phyloP scores from a whole-genome alignment of 2,113 vertebrate species.

The Mirounga angustirostris region DNA sequence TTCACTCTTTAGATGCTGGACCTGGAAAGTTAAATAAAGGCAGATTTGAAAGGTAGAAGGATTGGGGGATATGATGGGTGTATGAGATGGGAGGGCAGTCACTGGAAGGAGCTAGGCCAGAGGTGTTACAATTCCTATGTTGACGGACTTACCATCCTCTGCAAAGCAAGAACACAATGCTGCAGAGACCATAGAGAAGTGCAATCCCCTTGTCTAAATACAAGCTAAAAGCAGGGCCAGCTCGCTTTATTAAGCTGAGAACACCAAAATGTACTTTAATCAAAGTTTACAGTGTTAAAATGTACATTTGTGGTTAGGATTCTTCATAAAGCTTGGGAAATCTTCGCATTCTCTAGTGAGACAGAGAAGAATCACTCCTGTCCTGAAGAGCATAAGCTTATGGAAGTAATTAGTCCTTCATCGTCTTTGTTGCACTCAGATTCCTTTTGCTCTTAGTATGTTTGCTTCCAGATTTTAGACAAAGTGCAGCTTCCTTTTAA shows the following conservation, averaged over 20 bases:
- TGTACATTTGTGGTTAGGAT: not conserved
- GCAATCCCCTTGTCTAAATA: not conserved
- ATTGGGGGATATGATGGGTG: accelerated
- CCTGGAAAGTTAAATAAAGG: not conserved
- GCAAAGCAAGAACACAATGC: not conserved
- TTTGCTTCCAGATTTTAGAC: not conserved
- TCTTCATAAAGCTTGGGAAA: not conserved
- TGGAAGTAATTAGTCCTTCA: not conserved
- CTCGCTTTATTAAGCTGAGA: not conserved
- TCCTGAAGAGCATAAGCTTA: not conserved
- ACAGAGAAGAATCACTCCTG: not conserved
- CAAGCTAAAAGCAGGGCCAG: not conserved
- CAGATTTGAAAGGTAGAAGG: not conserved
- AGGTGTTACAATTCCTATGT: not conserved
- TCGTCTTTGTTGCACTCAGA: not conserved
- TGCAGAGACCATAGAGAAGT: not conserved
- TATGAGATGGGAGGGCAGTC: accelerated
- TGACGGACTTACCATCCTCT: not conserved
- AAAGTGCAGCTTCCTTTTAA: not conserved
- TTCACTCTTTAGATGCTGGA: not conserved
- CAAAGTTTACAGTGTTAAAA: not conserved
- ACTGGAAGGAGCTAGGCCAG: not conserved
- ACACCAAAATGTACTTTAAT: not conserved
- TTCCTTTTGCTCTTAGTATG: not conserved
- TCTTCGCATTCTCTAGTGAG: not conserved